Base-by-base conservation (phyloP, 2,797 vertebrate species). In the Harpagifer antarcticus region DNA sequence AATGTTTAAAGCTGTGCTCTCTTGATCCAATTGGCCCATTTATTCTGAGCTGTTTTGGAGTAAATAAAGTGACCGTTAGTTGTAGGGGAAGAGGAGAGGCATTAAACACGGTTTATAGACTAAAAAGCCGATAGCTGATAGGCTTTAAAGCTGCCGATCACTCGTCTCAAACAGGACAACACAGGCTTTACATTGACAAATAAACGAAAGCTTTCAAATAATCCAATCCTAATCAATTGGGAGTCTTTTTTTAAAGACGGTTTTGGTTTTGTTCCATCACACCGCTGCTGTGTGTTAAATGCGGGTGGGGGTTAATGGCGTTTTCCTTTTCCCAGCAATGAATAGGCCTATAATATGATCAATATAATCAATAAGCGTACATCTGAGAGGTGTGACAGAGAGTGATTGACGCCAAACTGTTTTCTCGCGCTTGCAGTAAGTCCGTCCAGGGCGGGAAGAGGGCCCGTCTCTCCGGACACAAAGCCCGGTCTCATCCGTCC, bases 351-450 rank as follows among this genome's bases (percentile, higher is more conserved):
- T 83, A 84, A 87, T 82, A 76, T 93, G 89, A 90, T 93, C 93
- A 91, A 91, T 93, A 89, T 17, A 91, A 89, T 92, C 91, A 90
- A 93, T 93, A 88, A 91, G 54, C 84, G 88, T 89, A 87, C 87
- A 91, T 91, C 91, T 90, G 83, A 91, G 85, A 88, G 90, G 88
- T 93, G 91, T 92, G 91, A 90, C 87, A 91, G 80, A 91, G 88
- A 93, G 88, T 92, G 92, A 92, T 92, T 94, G 93, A 93, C 93
- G 88, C 86, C 74, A 89, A 91, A 91, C 86, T 94, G 89, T 95
- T 94, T n/a, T n/a, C n/a, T 94, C 91, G 94, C 93, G 91, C 91
- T 92, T 89, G 91, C 94, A 94, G 93, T 94, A 91, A n/a, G 93
- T 92, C 92, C 93, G 93, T 89, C 93, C 93, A 91, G 93, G 93